Percentiles rank a stretch among this genome's conserved stretches.
Conservation (phyloP, 2,113 vertebrate species). For the Hippocampus abdominalis region DNA sequence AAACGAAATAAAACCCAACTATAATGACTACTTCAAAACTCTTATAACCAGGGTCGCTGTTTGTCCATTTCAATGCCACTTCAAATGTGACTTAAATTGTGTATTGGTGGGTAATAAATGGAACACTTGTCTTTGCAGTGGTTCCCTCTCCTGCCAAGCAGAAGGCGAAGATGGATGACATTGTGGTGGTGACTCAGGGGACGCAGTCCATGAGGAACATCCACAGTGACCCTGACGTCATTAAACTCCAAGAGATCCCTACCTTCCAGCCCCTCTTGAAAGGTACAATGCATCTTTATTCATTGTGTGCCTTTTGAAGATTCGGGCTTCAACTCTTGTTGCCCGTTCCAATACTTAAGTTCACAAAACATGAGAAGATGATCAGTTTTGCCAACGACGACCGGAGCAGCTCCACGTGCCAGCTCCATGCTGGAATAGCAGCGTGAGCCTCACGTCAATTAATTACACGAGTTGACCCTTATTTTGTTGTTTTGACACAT, state of each 20-base stretch:
- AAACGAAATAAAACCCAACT: too few species aligned
- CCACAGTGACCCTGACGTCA: constrained; percentile 95
- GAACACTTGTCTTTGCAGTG: constrained; percentile 59
- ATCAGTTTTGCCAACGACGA: not conserved
- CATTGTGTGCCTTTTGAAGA: not conserved
- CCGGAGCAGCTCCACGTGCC: constrained; percentile 17
- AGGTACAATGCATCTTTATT: constrained; percentile 66
- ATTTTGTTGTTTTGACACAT: constrained; percentile 3
- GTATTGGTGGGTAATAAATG: not conserved
- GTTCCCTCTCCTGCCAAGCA: constrained; percentile 90
- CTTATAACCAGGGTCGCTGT: too few species aligned
- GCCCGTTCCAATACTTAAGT: too few species aligned
- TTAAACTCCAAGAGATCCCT: constrained; percentile 97
- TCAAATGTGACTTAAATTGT: not conserved
- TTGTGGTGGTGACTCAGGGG: constrained; percentile 91
- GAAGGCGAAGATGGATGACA: constrained; percentile 97
- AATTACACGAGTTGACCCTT: constrained; percentile 10
- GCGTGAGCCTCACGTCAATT: constrained; percentile 7
- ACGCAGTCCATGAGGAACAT: constrained; percentile 88
- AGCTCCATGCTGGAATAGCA: constrained; percentile 26
- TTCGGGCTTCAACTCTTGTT: not conserved
- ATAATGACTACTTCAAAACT: too few species aligned
- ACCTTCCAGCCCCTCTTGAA: constrained; percentile 96
- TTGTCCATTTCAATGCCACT: too few species aligned
- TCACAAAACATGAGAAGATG: not conserved